These are phyloP conservation scores for Columba janthina DNA, from an alignment of 2,113 vertebrate genomes.

Conservation along the genomic window DNA sequence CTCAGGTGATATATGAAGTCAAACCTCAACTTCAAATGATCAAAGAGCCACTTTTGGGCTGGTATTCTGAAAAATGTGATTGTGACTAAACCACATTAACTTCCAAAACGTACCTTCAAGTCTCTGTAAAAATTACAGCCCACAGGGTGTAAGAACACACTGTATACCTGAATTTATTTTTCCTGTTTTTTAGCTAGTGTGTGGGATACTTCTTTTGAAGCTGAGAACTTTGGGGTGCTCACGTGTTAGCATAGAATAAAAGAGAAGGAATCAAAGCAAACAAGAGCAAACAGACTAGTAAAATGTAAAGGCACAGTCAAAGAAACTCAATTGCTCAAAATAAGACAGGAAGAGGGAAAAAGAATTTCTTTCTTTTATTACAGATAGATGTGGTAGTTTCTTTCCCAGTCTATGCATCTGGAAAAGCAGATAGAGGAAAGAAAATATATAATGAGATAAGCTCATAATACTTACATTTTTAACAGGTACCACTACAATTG, in stretches of 20 bases:
- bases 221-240: neutral
- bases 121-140: slow-evolving; percentile 11
- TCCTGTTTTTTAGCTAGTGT: neutral
- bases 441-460: neutral
- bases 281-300: neutral
- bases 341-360: neutral
- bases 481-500: slow-evolving; percentile 92
- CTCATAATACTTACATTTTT: neutral
- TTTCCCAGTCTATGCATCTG: neutral
- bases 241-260: neutral
- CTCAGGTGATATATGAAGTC: neutral
- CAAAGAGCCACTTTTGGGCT: neutral
- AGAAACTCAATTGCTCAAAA: neutral
- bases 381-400: neutral
- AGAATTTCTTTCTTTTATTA: neutral
- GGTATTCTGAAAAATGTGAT: neutral
- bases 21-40: neutral
- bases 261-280: slow-evolving; percentile 17
- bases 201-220: neutral
- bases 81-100: neutral
- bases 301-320: neutral
- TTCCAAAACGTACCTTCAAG: neutral
- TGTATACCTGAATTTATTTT: neutral
- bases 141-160: neutral
- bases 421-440: neutral